Evolutionary conservation across 2,797 vertebrate genomes (phyloP).

Genomic region (Gambelia wislizenii): DNA sequence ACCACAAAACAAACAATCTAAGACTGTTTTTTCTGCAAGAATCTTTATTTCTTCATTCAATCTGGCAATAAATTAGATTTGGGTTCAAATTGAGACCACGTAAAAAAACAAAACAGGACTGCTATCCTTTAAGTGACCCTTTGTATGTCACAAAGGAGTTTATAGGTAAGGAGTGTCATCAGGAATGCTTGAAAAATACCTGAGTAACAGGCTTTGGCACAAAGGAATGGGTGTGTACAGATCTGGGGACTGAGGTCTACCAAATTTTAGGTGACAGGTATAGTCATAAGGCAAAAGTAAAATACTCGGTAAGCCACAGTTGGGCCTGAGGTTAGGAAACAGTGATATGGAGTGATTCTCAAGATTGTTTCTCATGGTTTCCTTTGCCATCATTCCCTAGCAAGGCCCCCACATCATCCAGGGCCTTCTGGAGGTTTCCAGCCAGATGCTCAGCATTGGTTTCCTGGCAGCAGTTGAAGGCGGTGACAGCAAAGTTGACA

Average conservation of each 20-base stretch:
- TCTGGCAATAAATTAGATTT: conserved; percentile 41
- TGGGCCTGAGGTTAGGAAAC: background rate
- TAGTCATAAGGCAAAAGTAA: background rate
- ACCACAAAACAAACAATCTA: background rate
- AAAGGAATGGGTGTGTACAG: background rate
- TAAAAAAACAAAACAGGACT: background rate
- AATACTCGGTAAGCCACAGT: background rate
- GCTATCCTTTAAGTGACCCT: background rate
- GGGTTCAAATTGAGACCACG: background rate
- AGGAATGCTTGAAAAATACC: background rate
- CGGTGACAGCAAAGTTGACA: conserved; percentile 90
- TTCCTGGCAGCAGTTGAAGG: conserved; percentile 93
- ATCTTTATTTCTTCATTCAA: conserved; percentile 16
- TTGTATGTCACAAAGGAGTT: background rate
- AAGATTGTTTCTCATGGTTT: background rate
- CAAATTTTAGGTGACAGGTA: background rate
- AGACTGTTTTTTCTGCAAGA: background rate
- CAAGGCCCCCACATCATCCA: conserved; percentile 87
- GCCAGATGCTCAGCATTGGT: conserved; percentile 87
- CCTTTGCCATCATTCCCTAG: conserved; percentile 73
- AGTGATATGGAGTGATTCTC: background rate
- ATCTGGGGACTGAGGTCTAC: background rate
- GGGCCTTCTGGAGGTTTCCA: conserved; percentile 82
- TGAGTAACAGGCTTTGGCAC: background rate
- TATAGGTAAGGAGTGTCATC: background rate